Percentiles rank a stretch among this genome's conserved stretches.
phyloP scores from a whole-genome alignment of 2,113 vertebrate species.

The Rynchops niger region DNA sequence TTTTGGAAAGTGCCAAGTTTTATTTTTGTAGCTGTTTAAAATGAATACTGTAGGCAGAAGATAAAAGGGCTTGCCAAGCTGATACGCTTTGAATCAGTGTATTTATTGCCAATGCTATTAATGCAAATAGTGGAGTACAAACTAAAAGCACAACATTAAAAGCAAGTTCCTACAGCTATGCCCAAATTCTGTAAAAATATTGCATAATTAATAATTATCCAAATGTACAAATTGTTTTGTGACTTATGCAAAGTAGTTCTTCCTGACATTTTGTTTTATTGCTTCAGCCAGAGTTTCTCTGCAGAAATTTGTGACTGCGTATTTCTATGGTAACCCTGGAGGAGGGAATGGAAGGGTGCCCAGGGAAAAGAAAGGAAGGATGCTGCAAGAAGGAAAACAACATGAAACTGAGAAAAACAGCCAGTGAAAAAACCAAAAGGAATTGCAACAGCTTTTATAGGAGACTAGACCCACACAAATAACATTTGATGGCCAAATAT shows the following conservation, averaged over 20 bases:
- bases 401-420: constrained; percentile 12
- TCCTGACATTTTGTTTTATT: constrained; percentile 25
- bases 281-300: not conserved
- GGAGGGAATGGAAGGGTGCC: constrained; percentile 14
- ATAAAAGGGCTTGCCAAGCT: constrained; percentile 28
- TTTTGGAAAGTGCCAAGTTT: not conserved
- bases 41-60: constrained; percentile 1
- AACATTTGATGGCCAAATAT: not conserved
- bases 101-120: not conserved
- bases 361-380: not conserved
- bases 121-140: not conserved
- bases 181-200: not conserved
- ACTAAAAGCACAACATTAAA: not conserved
- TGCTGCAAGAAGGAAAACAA: constrained; percentile 4
- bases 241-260: not conserved
- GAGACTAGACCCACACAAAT: not conserved
- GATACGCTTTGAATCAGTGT: not conserved
- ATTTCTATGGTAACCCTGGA: constrained; percentile 62
- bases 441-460: not conserved
- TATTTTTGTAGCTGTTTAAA: constrained; percentile 35
- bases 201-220: constrained; percentile 27
- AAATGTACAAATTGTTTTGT: constrained; percentile 21
- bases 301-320: not conserved
- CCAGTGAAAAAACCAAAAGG: not conserved
- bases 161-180: not conserved